These are phyloP conservation scores for Perodicticus potto DNA, from an alignment of 2,797 vertebrate genomes.

Conservation along the genomic window DNA sequence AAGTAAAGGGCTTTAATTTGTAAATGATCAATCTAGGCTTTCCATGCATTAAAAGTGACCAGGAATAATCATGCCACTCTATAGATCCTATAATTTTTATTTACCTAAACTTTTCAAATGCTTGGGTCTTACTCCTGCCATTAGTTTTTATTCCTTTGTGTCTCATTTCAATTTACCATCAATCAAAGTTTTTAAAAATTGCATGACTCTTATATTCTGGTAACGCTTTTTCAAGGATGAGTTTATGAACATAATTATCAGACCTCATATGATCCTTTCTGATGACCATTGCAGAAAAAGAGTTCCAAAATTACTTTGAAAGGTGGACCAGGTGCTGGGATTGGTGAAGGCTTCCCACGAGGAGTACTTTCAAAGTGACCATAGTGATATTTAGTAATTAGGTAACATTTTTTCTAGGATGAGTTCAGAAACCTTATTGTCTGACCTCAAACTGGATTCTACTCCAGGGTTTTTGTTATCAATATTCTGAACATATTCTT, in stretches of 20 bases:
- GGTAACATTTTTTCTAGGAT: no score
- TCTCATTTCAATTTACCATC: background rate
- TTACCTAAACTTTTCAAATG: background rate
- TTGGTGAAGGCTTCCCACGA: no score
- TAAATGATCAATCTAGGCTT: background rate
- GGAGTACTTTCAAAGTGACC: no score
- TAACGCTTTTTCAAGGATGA: background rate
- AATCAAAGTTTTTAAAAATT: background rate
- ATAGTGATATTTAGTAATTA: no score
- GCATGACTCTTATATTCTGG: background rate
- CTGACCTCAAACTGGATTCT: background rate
- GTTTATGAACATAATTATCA: no score
- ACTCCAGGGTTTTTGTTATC: background rate
- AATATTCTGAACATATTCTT: background rate
- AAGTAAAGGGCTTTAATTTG: background rate
- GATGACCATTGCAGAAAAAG: no score
- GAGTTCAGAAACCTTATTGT: no score
- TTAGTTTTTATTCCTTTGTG: background rate
- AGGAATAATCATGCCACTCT: background rate
- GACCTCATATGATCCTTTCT: no score
- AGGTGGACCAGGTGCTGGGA: no score
- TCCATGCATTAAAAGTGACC: background rate
- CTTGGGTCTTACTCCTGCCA: background rate
- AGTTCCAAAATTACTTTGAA: no score
- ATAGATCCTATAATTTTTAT: background rate